Base-by-base conservation (phyloP, 2,888 invertebrate genomes). In the Carpatolechia fugitivella region DNA sequence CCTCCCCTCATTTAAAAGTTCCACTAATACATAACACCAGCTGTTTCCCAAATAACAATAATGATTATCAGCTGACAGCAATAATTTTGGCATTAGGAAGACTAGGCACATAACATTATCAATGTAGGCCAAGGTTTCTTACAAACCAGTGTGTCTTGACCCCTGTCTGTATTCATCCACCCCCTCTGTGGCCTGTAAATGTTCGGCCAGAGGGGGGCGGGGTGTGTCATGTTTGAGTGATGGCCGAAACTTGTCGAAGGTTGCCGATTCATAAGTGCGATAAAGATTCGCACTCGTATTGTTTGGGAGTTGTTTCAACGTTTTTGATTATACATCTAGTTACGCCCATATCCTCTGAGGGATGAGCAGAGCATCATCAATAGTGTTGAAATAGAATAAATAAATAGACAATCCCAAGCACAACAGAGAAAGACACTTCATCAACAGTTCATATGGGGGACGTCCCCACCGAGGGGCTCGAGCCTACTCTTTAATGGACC, bases 61-160 rank as follows among this genome's bases (percentile, higher is more conserved):
- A 38, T 20, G 11, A 20, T 35, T 50, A 51, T 30, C 51, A 51
- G 13, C 20, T 41, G 30, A 40, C 29, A 35, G 40, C 40, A 41
- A 41, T 20, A 53, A 56, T 59, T 56, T 61, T 62, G 58, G 62
- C 69, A 76, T 70, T 78, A 81, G 83, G 84, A 85, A 82, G 80
- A 79, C 72, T 70, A 74, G 72, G 68, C 69, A 72, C 60, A 68
- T 60, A 61, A 68, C 66, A 69, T 67, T 80, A 85, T 82, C 82
- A 72, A 84, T 78, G 66, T 85, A 66, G 85, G 85, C 82, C 87
- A 87, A 87, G 87, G 87, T 78, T 77, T 64, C 14, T 14, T 31
- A 29, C 54, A 14, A 16, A 61, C 83, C 79, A 76, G 60, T 60
- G 40, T 64, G 67, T 61, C 65, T 59, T 71, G 82, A 74, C 74